phyloP scores from a whole-genome alignment of 2,113 vertebrate genomes.

The Rhea pennata region DNA sequence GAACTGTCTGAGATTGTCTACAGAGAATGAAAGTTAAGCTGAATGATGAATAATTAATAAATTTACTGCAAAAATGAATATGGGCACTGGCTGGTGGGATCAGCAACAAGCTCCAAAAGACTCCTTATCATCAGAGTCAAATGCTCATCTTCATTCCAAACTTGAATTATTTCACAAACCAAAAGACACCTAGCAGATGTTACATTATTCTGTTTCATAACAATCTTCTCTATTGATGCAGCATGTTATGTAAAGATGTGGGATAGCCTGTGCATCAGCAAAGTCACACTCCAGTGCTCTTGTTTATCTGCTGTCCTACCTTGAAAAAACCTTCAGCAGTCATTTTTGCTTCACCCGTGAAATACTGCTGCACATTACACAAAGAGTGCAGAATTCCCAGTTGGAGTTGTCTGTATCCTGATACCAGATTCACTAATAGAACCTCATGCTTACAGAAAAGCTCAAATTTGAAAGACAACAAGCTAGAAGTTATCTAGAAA shows the following conservation, averaged over 20 bases:
- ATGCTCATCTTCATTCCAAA: neutral
- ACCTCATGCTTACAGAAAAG: neutral
- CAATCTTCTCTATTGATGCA: neutral
- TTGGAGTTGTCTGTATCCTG: neutral
- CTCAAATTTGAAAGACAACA: neutral
- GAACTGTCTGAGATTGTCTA: neutral
- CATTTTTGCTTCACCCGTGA: neutral
- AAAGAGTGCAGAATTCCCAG: neutral
- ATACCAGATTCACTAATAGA: neutral
- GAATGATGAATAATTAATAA: neutral
- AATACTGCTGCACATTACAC: neutral
- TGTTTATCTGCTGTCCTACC: neutral
- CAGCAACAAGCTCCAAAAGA: neutral
- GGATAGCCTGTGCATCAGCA: neutral
- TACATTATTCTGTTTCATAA: neutral
- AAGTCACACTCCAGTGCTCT: neutral
- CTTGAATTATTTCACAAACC: constrained; percentile 1
- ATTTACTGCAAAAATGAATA: neutral
- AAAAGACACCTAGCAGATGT: neutral
- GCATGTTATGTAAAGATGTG: neutral
- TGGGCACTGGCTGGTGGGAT: neutral
- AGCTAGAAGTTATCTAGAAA: neutral
- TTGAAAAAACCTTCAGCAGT: neutral
- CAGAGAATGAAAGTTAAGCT: neutral
- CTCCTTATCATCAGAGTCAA: neutral